These are phyloP conservation scores for Lutraria lutraria DNA, from an alignment of 2,888 invertebrate genomes.

Conservation along the genomic window DNA sequence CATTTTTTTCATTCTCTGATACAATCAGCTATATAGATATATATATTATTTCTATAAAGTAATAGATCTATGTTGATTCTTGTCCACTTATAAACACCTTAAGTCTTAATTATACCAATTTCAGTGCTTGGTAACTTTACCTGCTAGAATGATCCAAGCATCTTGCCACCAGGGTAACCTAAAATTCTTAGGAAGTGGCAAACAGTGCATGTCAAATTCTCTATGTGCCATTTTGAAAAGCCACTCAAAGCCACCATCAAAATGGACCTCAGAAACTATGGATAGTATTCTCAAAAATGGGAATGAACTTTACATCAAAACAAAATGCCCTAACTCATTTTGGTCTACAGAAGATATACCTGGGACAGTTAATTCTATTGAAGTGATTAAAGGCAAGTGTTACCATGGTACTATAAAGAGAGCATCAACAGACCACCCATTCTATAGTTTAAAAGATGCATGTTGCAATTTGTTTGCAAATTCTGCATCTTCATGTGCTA, in stretches of 20 bases:
- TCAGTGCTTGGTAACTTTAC: no score
- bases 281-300: constrained; percentile 19
- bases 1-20: no score
- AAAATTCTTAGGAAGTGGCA: no score
- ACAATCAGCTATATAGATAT: no score
- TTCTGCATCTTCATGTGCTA: not conserved
- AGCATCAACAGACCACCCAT: constrained; percentile 7
- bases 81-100: no score
- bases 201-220: not conserved
- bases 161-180: no score
- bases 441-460: constrained; percentile 22
- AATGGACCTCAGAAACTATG: constrained; percentile 26
- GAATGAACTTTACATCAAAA: constrained; percentile 33
- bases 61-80: no score
- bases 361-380: not conserved
- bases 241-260: not conserved
- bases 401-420: constrained; percentile 3
- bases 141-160: no score
- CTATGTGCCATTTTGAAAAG: not conserved
- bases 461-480: not conserved
- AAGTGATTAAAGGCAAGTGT: no score
- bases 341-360: constrained; percentile 18
- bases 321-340: not conserved
- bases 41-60: no score
- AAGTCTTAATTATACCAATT: no score